phyloP scores from a whole-genome alignment of 2,797 vertebrate species.

The Halcyon smyrnensis region DNA sequence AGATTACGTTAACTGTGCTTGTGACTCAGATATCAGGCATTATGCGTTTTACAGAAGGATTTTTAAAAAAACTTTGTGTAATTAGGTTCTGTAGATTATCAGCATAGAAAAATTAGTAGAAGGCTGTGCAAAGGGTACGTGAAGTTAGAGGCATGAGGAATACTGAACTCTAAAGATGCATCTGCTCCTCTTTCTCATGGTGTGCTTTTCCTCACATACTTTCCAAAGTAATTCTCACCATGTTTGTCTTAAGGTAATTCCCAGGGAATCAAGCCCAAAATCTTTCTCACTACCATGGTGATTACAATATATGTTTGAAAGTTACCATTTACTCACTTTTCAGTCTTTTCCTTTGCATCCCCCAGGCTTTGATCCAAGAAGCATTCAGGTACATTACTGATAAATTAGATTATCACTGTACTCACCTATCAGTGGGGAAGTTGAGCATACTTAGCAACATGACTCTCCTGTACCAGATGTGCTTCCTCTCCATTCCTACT shows the following conservation, averaged over 20 bases:
- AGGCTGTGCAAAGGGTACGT: slow-evolving; percentile 33
- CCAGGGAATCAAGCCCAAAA: slow-evolving; percentile 42
- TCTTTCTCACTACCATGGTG: slow-evolving; percentile 47
- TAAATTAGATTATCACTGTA: not conserved
- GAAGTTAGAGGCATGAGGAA: slow-evolving; percentile 50
- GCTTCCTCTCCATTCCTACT: not conserved
- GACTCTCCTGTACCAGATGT: not conserved
- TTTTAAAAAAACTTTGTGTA: slow-evolving; percentile 53
- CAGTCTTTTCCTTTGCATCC: slow-evolving; percentile 33
- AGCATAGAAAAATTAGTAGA: slow-evolving; percentile 41
- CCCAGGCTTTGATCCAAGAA: slow-evolving; percentile 25
- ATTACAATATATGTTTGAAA: slow-evolving; percentile 44
- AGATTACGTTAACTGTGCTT: slow-evolving; percentile 75
- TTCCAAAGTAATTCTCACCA: slow-evolving; percentile 61
- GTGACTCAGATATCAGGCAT: slow-evolving; percentile 73
- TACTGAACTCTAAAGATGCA: slow-evolving; percentile 8
- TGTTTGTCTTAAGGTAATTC: slow-evolving; percentile 66
- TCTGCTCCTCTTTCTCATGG: slow-evolving; percentile 57
- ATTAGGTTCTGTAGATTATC: slow-evolving; percentile 76
- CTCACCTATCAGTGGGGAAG: not conserved
- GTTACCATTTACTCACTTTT: slow-evolving; percentile 46
- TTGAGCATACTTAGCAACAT: not conserved
- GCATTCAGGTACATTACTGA: not conserved
- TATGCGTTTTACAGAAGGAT: slow-evolving; percentile 59
- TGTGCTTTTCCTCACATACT: slow-evolving; percentile 53